phyloP scores from a whole-genome alignment of 1,140 invertebrate genomes.

The Bombus huntii region DNA sequence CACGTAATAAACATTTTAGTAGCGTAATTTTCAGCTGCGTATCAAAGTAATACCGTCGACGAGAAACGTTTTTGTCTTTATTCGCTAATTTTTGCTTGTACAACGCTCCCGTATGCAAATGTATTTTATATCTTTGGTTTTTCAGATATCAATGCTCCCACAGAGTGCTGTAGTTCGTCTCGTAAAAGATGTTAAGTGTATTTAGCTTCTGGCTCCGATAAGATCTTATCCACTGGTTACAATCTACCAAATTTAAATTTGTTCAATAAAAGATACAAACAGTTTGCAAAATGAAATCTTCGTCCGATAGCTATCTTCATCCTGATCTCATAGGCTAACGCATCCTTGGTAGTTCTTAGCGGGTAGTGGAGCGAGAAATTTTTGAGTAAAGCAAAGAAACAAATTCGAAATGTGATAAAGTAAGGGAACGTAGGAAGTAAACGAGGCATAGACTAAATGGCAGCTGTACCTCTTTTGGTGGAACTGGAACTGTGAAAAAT shows the following conservation, averaged over 20 bases:
- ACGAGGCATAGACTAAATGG: neutral
- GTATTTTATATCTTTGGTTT: neutral
- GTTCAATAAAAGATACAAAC: neutral
- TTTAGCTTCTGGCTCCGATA: neutral
- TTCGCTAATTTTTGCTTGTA: neutral
- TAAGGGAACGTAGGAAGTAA: neutral
- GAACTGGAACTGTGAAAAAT: neutral
- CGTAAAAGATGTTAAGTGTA: neutral
- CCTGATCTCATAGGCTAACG: neutral
- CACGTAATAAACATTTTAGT: too few species aligned
- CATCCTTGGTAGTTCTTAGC: neutral
- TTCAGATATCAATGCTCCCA: neutral
- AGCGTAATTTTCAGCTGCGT: too few species aligned
- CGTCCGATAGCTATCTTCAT: neutral
- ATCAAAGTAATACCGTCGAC: too few species aligned
- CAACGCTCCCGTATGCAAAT: too few species aligned
- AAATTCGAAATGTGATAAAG: neutral
- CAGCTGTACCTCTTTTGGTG: neutral
- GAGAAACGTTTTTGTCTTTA: neutral
- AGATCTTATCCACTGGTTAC: neutral
- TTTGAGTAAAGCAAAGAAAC: neutral
- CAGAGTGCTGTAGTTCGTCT: neutral
- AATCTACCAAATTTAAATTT: neutral
- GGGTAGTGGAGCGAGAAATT: neutral
- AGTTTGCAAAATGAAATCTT: neutral